A percentile compares a stretch with the other conserved stretches of the same genome.
These are phyloP conservation scores for Cyanoderma ruficeps DNA, from an alignment of 2,113 vertebrate genomes.

Conservation along the genomic window DNA sequence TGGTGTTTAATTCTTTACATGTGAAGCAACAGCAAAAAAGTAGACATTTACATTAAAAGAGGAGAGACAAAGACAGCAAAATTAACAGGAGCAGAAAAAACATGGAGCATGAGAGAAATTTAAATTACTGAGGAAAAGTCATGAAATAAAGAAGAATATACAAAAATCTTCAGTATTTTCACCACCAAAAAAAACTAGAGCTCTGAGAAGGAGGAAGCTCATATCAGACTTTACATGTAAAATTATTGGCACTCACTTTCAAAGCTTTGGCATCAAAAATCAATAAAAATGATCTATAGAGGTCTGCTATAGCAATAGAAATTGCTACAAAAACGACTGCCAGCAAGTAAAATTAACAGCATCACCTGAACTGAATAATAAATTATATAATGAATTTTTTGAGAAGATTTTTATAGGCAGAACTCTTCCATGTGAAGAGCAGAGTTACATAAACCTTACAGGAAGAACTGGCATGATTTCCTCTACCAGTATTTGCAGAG, in stretches of 20 bases:
- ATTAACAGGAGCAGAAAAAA: background rate
- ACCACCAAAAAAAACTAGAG: background rate
- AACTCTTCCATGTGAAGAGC: background rate
- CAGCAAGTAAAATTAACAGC: constrained; percentile 43
- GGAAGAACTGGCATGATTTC: background rate
- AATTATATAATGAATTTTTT: constrained; percentile 12
- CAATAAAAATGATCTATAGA: background rate
- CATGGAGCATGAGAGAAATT: background rate
- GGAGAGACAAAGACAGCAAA: background rate
- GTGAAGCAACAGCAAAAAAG: background rate
- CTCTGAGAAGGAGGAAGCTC: background rate
- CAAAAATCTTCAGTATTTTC: background rate
- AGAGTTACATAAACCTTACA: background rate
- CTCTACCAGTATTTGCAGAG: background rate
- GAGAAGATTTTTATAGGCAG: background rate
- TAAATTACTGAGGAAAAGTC: background rate
- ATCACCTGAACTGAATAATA: constrained; percentile 14
- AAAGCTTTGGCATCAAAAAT: background rate
- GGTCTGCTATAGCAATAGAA: background rate
- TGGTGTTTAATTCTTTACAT: background rate
- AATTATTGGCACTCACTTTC: background rate
- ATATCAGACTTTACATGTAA: background rate
- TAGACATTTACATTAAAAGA: background rate
- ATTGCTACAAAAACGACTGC: constrained; percentile 9
- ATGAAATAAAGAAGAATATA: background rate